These are phyloP conservation scores for Ptiloglossa arizonensis DNA, from an alignment of 1,140 invertebrate genomes.

Conservation along the genomic window DNA sequence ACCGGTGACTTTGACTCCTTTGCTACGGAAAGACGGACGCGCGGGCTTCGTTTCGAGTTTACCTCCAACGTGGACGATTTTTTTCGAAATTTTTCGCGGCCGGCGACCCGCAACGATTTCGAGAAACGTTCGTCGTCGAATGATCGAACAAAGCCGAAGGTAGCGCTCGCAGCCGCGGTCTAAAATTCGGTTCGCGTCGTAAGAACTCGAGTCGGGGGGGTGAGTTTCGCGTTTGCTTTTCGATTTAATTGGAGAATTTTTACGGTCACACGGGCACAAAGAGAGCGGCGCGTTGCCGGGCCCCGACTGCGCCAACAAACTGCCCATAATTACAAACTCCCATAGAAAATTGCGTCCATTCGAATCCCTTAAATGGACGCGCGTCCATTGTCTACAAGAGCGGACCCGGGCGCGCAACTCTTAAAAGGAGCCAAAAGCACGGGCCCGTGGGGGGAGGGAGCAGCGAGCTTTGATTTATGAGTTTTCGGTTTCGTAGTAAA, in stretches of 20 bases:
- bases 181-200: too few species aligned
- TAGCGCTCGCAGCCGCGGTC: too few species aligned
- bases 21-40: background rate
- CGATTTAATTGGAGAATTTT: constrained; percentile 77
- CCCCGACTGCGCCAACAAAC: constrained; percentile 71
- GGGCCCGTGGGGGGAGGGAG: background rate
- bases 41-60: background rate
- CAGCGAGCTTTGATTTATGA: constrained; percentile 80
- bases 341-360: constrained; percentile 82
- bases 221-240: constrained; percentile 50
- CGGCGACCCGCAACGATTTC: too few species aligned
- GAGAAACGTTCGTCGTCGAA: too few species aligned
- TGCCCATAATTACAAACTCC: constrained; percentile 81
- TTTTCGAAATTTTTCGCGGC: too few species aligned
- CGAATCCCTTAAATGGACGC: constrained; percentile 78
- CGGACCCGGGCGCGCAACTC: constrained; percentile 53
- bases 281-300: constrained; percentile 40
- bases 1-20: background rate
- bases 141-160: too few species aligned
- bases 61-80: too few species aligned
- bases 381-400: constrained; percentile 71
- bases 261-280: constrained; percentile 69
- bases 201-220: background rate
- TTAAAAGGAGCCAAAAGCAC: constrained; percentile 59
- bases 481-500: constrained; percentile 81